phyloP scores from a whole-genome alignment of 2,113 vertebrate species.

The Chlorodrepanis virens region DNA sequence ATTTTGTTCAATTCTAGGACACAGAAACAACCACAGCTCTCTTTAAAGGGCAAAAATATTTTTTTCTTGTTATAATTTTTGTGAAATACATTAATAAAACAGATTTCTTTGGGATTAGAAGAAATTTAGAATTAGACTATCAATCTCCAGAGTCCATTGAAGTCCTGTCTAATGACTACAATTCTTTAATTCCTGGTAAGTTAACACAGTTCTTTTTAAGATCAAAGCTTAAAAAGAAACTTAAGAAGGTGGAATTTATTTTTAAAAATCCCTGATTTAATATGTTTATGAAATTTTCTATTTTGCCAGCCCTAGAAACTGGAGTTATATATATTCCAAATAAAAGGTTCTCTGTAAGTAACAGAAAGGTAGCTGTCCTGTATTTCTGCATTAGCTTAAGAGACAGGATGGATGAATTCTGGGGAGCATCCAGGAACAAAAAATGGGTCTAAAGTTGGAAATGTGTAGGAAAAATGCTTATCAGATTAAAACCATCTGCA shows the following conservation, averaged over 20 bases:
- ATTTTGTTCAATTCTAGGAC: neutral
- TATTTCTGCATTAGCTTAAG: neutral
- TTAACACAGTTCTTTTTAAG: neutral
- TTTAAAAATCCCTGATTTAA: constrained; percentile 29
- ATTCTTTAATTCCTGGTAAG: constrained; percentile 1
- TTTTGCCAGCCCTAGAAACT: constrained; percentile 2
- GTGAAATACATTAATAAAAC: neutral
- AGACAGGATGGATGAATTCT: neutral
- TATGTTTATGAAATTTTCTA: constrained; percentile 16
- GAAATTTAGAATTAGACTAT: constrained; percentile 1
- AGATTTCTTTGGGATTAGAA: neutral
- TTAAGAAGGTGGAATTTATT: constrained; percentile 44
- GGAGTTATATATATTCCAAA: neutral
- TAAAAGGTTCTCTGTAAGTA: neutral
- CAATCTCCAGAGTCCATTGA: neutral
- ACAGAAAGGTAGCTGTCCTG: neutral
- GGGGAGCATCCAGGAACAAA: neutral
- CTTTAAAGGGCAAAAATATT: neutral
- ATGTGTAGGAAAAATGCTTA: neutral
- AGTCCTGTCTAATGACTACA: constrained; percentile 19
- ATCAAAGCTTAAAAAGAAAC: constrained; percentile 34
- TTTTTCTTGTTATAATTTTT: neutral
- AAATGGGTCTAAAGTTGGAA: neutral
- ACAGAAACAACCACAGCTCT: neutral
- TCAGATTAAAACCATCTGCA: neutral